Evolutionary conservation across 2,888 invertebrate genomes (phyloP), one percentile per base, ranked within the genome.

Genomic region (Polylopha cassiicola): DNA sequence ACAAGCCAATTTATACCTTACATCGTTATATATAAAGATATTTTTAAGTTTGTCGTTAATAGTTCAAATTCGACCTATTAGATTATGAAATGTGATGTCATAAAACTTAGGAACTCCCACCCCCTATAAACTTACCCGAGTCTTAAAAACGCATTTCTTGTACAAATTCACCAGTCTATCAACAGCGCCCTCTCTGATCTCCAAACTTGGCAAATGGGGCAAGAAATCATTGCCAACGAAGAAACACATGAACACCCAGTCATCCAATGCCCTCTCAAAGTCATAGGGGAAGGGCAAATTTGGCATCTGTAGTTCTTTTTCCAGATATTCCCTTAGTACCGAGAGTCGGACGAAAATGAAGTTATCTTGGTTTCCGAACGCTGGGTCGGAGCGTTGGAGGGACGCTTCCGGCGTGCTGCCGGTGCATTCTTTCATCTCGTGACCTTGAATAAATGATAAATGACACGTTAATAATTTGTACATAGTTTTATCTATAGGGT

Each of bases 171-270:
- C 92, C 9, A 99, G 88, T 36, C 98, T 87, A 75, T 99, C 99
- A 29, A 99, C 98, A 0, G 99, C 98, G 0, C 94, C 95, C 84
- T 99, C 98, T 29, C 98, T 88, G 63, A 99, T 99, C 88, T 99
- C 99, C 54, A 99, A 81, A 32, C 98, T 98, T 3, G 99, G 99
- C 50, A 99, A 87, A 87, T 99, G 99, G 0, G 99, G 99, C 57
- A 99, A 76, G 71, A 99, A 99, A 81, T 99, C 99, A 68, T 99
- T 99, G 29, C 99, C 99, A 33, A 99, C 98, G 78, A 99, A 99
- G 86, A 99, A 99, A 70, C 99, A 99, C 97, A 99, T 98, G 63
- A 82, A 81, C 51, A 93, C 99, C 99, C 99, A 99, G 79, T 99
- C 99, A 67, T 99, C 99, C 8, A 99, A 73, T 0, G 92, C 97